These are phyloP conservation scores for Rhinatrema bivittatum DNA, from an alignment of 2,797 vertebrate genomes.

Conservation along the genomic window DNA sequence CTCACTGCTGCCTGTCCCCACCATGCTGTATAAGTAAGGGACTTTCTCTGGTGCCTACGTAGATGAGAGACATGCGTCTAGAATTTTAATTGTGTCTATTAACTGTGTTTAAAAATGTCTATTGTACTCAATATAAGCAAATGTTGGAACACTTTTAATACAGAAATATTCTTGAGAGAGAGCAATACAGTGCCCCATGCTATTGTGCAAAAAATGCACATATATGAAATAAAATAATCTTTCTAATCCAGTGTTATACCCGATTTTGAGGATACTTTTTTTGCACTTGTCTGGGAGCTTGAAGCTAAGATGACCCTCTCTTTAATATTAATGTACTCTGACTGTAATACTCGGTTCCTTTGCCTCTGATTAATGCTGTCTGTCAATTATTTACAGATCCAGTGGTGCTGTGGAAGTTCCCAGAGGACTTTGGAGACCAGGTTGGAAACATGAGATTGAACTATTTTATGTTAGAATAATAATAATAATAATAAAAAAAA, in stretches of 20 bases:
- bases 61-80: too few relatives aligned
- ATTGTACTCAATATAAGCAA: too few relatives aligned
- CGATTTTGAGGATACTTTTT: constrained; percentile 38
- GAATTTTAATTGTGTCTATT: too few relatives aligned
- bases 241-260: constrained; percentile 28
- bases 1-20: too few relatives aligned
- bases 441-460: constrained; percentile 81
- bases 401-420: constrained; percentile 97
- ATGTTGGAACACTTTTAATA: too few relatives aligned
- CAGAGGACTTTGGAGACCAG: constrained; percentile 97
- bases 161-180: neutral
- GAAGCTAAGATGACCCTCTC: constrained; percentile 49
- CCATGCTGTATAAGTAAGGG: too few relatives aligned
- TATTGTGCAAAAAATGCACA: constrained; percentile 4
- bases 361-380: constrained; percentile 86
- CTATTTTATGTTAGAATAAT: constrained; percentile 46
- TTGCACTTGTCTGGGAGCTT: constrained; percentile 56
- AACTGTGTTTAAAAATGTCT: too few relatives aligned
- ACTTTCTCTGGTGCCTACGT: too few relatives aligned
- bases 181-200: constrained; percentile 7
- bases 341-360: constrained; percentile 75
- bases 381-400: constrained; percentile 99
- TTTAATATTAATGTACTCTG: constrained; percentile 91
- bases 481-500: constrained; percentile 25
- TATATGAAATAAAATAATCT: constrained; percentile 21